A percentile compares a stretch with the other conserved stretches of the same genome.
Evolutionary conservation across 2,888 invertebrate species (phyloP).

Genomic region (Eristalis pertinax): DNA sequence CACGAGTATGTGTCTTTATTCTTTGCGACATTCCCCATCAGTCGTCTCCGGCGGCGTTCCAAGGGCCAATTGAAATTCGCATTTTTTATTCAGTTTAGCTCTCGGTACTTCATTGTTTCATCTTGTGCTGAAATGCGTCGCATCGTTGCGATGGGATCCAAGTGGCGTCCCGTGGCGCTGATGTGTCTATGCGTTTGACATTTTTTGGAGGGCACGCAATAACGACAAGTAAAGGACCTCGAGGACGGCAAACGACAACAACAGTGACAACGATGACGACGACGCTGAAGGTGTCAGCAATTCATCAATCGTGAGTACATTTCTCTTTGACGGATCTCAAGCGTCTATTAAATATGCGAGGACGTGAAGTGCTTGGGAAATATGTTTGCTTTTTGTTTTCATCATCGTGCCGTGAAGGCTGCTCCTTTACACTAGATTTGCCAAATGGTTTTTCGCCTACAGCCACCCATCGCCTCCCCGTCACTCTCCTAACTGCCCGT

Average conservation of each 20-base stretch:
- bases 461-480: background rate
- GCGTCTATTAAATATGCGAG: slow-evolving; percentile 46
- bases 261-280: slow-evolving; percentile 1
- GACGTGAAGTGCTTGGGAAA: slow-evolving; percentile 41
- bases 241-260: background rate
- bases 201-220: background rate
- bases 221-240: background rate
- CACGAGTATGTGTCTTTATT: no score
- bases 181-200: background rate
- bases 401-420: background rate
- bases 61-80: background rate
- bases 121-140: background rate
- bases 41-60: no score
- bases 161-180: background rate
- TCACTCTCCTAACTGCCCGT: background rate
- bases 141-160: background rate
- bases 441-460: slow-evolving; percentile 39
- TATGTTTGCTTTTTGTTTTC: slow-evolving; percentile 24
- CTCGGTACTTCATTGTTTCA: background rate
- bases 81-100: background rate
- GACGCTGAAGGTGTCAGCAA: slow-evolving; percentile 43
- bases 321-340: slow-evolving; percentile 50
- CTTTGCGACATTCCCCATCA: no score
- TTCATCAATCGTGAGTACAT: slow-evolving; percentile 59
- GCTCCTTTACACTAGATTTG: slow-evolving; percentile 34